These are phyloP conservation scores for Ctena decussata DNA, from an alignment of 2,888 invertebrate genomes.

Conservation along the genomic window DNA sequence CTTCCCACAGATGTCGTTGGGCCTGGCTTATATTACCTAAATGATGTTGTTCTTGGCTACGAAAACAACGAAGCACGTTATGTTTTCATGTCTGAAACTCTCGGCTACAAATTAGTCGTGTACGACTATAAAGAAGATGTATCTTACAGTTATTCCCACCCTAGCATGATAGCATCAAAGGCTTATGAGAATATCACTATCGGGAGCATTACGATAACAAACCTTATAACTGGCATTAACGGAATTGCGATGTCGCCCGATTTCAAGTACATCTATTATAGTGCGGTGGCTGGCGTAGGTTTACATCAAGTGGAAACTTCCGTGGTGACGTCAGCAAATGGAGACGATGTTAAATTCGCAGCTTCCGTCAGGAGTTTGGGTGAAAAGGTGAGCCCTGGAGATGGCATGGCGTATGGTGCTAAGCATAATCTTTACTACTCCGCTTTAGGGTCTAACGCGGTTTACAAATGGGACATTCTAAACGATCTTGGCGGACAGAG, in stretches of 20 bases:
- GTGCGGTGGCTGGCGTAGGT: constrained; percentile 64
- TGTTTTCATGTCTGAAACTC: constrained; percentile 72
- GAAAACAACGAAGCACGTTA: constrained; percentile 53
- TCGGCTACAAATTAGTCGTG: constrained; percentile 66
- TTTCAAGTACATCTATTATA: constrained; percentile 70
- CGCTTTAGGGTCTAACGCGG: constrained; percentile 54
- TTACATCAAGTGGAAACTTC: constrained; percentile 67
- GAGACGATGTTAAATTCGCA: constrained; percentile 41
- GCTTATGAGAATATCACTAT: constrained; percentile 61
- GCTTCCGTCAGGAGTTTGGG: constrained; percentile 61
- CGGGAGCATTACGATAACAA: constrained; percentile 36
- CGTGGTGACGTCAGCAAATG: constrained; percentile 46
- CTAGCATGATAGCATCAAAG: constrained; percentile 54
- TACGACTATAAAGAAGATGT: constrained; percentile 61
- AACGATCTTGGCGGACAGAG: constrained; percentile 25
- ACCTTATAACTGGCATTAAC: constrained; percentile 64
- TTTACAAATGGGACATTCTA: constrained; percentile 63
- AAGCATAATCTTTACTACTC: constrained; percentile 64
- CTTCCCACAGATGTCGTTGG: constrained; percentile 58
- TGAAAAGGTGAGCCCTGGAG: constrained; percentile 55
- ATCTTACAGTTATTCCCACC: constrained; percentile 62
- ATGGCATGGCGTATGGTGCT: constrained; percentile 66
- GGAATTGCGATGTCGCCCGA: constrained; percentile 74
- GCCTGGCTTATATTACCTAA: constrained; percentile 64
- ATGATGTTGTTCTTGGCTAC: constrained; percentile 72